Evolutionary conservation across 2,888 invertebrate genomes (phyloP), one percentile per base, ranked within the genome.

Genomic region (Catocala sponsa): DNA sequence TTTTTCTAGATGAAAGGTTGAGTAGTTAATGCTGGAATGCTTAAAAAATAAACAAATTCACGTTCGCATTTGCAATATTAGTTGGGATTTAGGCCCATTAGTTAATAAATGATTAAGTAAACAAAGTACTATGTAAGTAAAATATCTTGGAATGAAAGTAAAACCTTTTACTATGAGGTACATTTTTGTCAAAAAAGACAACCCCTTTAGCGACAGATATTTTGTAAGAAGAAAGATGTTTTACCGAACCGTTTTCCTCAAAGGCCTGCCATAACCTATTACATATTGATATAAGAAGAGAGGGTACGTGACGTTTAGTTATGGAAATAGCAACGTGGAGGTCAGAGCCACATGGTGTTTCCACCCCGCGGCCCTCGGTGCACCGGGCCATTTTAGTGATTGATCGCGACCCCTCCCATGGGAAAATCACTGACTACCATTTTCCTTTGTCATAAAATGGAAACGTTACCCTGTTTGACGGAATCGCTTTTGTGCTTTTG

Each of bases 381-480:
- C 13, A 10, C 43, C 13, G 35, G 47, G 33, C 62, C 43, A 59
- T 66, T 50, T 55, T 49, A 13, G 66, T 75, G 78, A 75, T 69
- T 78, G 76, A 75, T 75, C 56, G 60, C 65, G 54, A 65, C 68
- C 56, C 51, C 56, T 57, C 64, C 64, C 72, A 35, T 25, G 72
- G 66, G 69, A 41, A 63, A 65, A 72, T 74, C 76, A 67, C 61
- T 51, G 58, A 15, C 50, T 48, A 57, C 54, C 57, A 54, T 58
- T 50, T 52, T 62, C 43, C 46, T 63, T 57, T 63, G 53, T 63
- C 38, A 54, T 41, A 41, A 54, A 58, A 63, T 58, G 63, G 54
- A 58, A 58, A 58, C 41, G 54, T 50, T 48, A 13, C 49, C 13
- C 13, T 35, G 49, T 59, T 54, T 54, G 48, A 42, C 35, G 42